phyloP scores from a whole-genome alignment of 2,113 vertebrate genomes.

The Macroglossus sobrinus region DNA sequence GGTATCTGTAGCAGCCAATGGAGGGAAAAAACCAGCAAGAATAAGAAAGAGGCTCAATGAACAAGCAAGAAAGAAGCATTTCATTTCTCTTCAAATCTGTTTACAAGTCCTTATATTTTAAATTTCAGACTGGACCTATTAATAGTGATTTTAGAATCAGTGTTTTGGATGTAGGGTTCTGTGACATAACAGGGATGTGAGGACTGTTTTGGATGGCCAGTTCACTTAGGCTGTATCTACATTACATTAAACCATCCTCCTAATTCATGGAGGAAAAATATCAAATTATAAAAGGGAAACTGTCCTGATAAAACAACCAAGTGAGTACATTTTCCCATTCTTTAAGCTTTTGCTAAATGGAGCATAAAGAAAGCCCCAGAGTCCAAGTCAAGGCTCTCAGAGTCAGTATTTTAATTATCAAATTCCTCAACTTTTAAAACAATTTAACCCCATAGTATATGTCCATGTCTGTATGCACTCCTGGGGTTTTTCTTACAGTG shows the following conservation, averaged over 20 bases:
- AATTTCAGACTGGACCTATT: neutral
- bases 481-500: neutral
- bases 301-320: neutral
- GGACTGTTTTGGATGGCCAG: neutral
- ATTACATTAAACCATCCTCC: neutral
- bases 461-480: neutral
- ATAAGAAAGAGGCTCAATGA: neutral
- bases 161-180: neutral
- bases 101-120: neutral
- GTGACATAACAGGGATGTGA: neutral
- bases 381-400: neutral
- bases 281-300: neutral
- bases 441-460: neutral
- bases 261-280: neutral
- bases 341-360: neutral
- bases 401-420: neutral
- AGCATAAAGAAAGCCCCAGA: neutral
- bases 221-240: neutral
- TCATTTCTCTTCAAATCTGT: neutral
- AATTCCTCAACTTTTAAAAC: neutral
- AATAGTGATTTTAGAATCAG: neutral
- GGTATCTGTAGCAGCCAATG: slow-evolving; percentile 75
- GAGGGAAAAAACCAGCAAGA: neutral
- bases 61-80: neutral
- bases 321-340: neutral